Percentiles rank a stretch among this genome's conserved stretches.
phyloP scores from a whole-genome alignment of 2,113 vertebrate species.

The Seriola dumerili region DNA sequence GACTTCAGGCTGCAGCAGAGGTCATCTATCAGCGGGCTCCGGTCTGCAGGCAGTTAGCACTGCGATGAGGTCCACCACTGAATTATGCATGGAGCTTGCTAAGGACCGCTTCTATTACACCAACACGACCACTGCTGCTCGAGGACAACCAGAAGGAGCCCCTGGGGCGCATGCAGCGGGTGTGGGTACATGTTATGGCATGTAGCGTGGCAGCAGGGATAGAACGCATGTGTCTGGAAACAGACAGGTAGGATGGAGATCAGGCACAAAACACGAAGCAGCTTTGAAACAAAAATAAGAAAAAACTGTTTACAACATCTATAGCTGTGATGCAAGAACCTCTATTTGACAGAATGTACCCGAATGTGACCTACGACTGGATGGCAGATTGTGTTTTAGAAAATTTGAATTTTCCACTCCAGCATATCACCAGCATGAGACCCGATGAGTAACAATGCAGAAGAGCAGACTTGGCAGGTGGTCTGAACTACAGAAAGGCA shows the following conservation, averaged over 20 bases:
- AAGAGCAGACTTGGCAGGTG: slow-evolving; percentile 27
- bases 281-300: background rate
- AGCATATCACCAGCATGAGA: slow-evolving; percentile 20
- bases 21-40: slow-evolving; percentile 64
- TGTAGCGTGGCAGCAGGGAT: slow-evolving; percentile 16
- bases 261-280: slow-evolving; percentile 2
- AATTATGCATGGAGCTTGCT: slow-evolving; percentile 72
- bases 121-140: slow-evolving; percentile 9
- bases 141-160: slow-evolving; percentile 11
- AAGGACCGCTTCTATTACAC: slow-evolving; percentile 53
- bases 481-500: slow-evolving; percentile 22
- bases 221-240: slow-evolving; percentile 1
- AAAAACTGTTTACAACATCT: slow-evolving; percentile 23
- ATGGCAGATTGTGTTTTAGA: slow-evolving; percentile 4
- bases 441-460: slow-evolving; percentile 4
- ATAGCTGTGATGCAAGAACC: slow-evolving; percentile 6
- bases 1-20: slow-evolving; percentile 55
- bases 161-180: background rate
- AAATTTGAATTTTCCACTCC: background rate
- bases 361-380: slow-evolving; percentile 10
- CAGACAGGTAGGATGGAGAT: slow-evolving; percentile 27
- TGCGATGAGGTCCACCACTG: slow-evolving; percentile 49
- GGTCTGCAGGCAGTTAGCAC: slow-evolving; percentile 66
- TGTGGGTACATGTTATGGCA: slow-evolving; percentile 22
- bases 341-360: slow-evolving; percentile 6